Conservation (phyloP, 2,797 vertebrate species). For the Euthynnus affinis region DNA sequence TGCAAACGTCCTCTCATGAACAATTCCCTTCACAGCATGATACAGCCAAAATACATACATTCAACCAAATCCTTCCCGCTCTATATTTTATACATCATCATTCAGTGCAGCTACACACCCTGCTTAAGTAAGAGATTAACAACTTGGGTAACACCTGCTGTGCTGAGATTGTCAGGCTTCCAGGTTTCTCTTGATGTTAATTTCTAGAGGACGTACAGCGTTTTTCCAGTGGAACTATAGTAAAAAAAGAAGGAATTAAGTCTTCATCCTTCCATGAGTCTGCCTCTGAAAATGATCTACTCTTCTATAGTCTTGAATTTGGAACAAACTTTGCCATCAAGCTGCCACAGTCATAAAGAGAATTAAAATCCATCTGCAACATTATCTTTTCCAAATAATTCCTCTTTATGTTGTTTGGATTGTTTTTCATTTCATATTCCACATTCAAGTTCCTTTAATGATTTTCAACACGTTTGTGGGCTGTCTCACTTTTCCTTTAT, state of each 20-base stretch:
- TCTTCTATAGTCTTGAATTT: conserved; percentile 26
- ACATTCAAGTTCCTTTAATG: conserved; percentile 14
- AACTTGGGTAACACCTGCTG: conserved; percentile 8
- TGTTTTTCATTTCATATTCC: conserved; percentile 24
- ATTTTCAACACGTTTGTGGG: conserved; percentile 19
- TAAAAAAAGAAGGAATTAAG: conserved; percentile 25
- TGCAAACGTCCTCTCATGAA: conserved; percentile 22
- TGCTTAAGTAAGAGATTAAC: conserved; percentile 34
- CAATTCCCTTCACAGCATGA: conserved; percentile 18
- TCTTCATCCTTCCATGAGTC: conserved; percentile 23
- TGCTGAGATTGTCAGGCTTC: conserved; percentile 16
- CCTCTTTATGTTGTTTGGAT: conserved; percentile 31
- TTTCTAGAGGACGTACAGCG: not conserved
- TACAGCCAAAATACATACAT: conserved; percentile 36
- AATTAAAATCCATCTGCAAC: conserved; percentile 56
- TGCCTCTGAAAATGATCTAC: conserved; percentile 26
- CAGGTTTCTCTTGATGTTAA: conserved; percentile 14
- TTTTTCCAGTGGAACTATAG: not conserved
- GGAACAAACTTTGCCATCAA: conserved; percentile 33
- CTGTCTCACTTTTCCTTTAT: conserved; percentile 16
- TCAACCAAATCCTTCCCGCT: conserved; percentile 39
- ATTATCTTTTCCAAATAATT: conserved; percentile 54
- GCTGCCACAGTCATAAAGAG: conserved; percentile 13
- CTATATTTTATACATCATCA: conserved; percentile 43
- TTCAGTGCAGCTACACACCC: conserved; percentile 23